A percentile compares a stretch with the other conserved stretches of the same genome.
phyloP scores from a whole-genome alignment of 1,140 invertebrate species.

The Drosophila erecta region DNA sequence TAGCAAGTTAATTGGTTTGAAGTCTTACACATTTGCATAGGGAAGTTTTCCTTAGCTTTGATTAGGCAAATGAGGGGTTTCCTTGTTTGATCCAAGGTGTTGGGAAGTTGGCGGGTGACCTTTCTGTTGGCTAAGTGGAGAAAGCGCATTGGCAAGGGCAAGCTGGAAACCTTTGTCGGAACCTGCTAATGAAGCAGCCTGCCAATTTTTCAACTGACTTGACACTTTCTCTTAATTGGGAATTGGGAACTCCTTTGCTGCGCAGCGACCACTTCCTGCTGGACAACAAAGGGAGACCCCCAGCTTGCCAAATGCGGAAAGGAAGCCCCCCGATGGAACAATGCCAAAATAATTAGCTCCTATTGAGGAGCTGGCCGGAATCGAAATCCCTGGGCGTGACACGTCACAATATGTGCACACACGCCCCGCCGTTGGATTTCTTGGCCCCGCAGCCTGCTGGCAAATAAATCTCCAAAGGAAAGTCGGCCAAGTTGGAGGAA shows the following conservation, averaged over 20 bases:
- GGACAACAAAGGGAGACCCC: constrained; percentile 38
- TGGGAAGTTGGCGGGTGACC: constrained; percentile 47
- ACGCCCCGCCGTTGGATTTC: constrained; percentile 50
- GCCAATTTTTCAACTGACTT: constrained; percentile 37
- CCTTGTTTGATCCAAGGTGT: constrained; percentile 49
- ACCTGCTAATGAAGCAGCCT: constrained; percentile 36
- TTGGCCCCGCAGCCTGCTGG: constrained; percentile 24
- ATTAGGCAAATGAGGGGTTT: constrained; percentile 42
- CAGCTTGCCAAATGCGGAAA: constrained; percentile 56
- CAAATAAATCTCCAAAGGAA: constrained; percentile 72
- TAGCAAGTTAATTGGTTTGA: constrained; percentile 77
- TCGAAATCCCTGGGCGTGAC: constrained; percentile 67
- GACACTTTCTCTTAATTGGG: constrained; percentile 56
- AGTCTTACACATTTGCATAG: constrained; percentile 71
- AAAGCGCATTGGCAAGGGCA: constrained; percentile 1
- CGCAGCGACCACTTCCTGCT: constrained; percentile 2
- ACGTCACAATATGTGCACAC: constrained; percentile 75
- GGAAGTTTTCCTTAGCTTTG: constrained; percentile 19
- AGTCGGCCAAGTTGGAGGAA: constrained; percentile 45
- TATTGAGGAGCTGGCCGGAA: constrained; percentile 44
- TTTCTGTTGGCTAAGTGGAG: constrained; percentile 49
- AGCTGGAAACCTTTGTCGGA: constrained; percentile 21
- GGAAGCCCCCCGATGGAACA: constrained; percentile 22
- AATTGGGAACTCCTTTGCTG: constrained; percentile 53
- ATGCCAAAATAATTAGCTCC: constrained; percentile 78